Evolutionary conservation across 2,113 vertebrate genomes (phyloP).

Genomic region (Oplegnathus fasciatus): DNA sequence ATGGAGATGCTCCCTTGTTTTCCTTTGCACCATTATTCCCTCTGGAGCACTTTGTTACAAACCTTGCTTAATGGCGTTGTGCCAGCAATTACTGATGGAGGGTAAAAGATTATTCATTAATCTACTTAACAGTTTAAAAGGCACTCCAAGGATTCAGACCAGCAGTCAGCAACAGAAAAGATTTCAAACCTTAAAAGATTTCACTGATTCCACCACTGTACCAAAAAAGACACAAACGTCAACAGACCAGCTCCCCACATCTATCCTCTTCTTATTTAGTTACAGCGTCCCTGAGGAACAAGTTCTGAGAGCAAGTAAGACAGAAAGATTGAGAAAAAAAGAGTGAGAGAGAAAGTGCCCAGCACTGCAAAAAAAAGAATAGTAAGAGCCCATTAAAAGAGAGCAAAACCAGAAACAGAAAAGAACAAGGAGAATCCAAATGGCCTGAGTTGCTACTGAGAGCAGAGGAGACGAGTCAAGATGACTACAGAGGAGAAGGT

Average conservation of each 20-base stretch:
- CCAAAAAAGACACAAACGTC: constrained; percentile 3
- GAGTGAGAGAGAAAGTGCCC: background rate
- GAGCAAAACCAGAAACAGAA: constrained; percentile 23
- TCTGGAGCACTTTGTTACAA: background rate
- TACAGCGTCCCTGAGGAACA: constrained; percentile 24
- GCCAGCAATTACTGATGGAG: constrained; percentile 21
- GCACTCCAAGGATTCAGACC: background rate
- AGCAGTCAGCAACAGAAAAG: background rate
- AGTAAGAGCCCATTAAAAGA: constrained; percentile 35
- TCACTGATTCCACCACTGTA: background rate
- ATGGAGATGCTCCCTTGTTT: background rate
- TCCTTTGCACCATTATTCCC: background rate
- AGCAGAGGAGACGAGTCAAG: constrained; percentile 35
- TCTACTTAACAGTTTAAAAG: constrained; percentile 21
- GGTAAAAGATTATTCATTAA: constrained; percentile 1
- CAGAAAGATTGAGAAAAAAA: background rate
- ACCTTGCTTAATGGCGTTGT: constrained; percentile 1
- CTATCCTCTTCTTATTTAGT: constrained; percentile 10
- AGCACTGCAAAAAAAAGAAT: background rate
- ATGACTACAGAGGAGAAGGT: constrained; percentile 27
- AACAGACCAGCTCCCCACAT: background rate
- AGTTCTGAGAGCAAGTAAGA: constrained; percentile 22
- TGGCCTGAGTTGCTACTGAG: constrained; percentile 9
- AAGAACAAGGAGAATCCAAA: constrained; percentile 40
- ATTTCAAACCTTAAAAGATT: constrained; percentile 1